Evolutionary conservation across 2,888 invertebrate species (phyloP), one percentile per base, ranked within the genome.

Genomic region (Lycocerus yunnanus): DNA sequence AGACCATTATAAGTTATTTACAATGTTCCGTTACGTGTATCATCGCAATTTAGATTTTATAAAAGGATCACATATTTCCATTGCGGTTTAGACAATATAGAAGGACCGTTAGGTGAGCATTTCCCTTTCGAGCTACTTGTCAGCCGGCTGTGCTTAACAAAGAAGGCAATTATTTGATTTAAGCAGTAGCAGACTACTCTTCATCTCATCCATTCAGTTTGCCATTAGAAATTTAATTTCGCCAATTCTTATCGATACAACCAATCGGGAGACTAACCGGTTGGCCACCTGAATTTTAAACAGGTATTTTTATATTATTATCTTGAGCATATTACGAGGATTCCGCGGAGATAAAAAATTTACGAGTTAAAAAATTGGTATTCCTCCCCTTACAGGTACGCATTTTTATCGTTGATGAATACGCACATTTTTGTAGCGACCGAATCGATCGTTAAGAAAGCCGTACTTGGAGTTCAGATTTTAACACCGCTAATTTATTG

Each of bases 101-200:
- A 58, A 43, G 10, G 66, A 71, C 71, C 66, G 71, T 71, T 71
- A 69, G 61, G 59, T 58, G 66, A 69, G 15, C 71, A 71, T 74
- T 74, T 74, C 74, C 71, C 71, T 74, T 74, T 71, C 74, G 61
- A 70, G 74, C 70, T 63, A 68, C 71, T 66, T 74, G 71, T 74
- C 71, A 74, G 71, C 61, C 27, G 58, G 66, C 58, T 65, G 69
- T 24, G 24, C 60, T 20, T 58, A 69, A 73, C 73, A 72, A 72
- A 72, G 72, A 69, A 68, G 68, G 66, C 68, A 72, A 72, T 72
- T 68, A 69, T 72, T 72, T 72, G 69, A 72, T 72, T 72, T 61
- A 60, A 61, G 20, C 67, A 69, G 69, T 21, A 66, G 60, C 66
- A 73, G 69, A 69, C 69, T 58, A 69, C 69, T 73, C 73, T 73